Evolutionary conservation across 2,113 vertebrate species (phyloP).

Genomic region (Ailuropoda melanoleuca): DNA sequence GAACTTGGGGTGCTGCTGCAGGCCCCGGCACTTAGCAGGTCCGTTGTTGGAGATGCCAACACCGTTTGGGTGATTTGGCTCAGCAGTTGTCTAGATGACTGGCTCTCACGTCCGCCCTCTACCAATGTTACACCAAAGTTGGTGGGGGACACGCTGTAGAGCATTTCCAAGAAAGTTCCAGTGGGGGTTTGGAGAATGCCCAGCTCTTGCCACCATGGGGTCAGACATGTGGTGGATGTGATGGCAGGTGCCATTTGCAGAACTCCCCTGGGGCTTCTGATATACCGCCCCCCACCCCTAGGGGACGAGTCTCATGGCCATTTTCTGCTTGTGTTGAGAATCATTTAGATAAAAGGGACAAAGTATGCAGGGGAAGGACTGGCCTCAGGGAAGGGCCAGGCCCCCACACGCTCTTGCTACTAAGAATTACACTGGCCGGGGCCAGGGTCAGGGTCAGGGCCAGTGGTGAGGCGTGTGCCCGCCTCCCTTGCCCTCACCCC

Average conservation of each 20-base stretch:
- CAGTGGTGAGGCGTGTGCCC: no score
- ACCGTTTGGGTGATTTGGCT: not conserved
- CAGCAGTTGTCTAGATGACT: not conserved
- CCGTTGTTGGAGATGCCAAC: not conserved
- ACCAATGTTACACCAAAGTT: not conserved
- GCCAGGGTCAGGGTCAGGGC: not conserved
- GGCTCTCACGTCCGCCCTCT: not conserved
- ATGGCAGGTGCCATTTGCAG: not conserved
- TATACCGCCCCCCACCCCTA: no score
- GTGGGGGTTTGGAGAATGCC: no score
- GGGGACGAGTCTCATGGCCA: not conserved
- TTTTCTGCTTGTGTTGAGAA: not conserved
- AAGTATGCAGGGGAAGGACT: not conserved
- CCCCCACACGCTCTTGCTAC: not conserved
- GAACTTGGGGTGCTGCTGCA: not conserved
- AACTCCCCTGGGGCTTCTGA: not conserved
- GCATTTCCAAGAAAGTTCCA: not conserved
- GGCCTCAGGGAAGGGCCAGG: not conserved
- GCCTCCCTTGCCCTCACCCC: not conserved
- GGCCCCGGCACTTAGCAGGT: not conserved
- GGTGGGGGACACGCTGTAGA: not conserved
- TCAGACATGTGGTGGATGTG: not conserved
- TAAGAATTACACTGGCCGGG: not conserved
- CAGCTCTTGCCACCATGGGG: accelerated
- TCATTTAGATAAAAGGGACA: not conserved